Base-by-base conservation (phyloP, 23 tunicate species). In the Botrylloides violaceus region DNA sequence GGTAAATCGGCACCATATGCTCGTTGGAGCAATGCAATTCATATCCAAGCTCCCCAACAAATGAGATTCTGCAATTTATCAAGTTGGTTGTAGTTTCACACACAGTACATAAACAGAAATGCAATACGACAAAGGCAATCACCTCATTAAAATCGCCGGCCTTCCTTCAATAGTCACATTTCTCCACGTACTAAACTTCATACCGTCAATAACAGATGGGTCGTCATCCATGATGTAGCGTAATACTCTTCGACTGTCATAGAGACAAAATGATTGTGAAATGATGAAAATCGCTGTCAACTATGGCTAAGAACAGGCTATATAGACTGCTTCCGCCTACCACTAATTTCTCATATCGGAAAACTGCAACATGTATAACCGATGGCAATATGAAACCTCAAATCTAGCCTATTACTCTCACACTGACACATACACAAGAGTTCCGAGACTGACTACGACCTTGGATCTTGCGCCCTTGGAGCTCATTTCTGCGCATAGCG, bases 1-100 rank as follows among this genome's bases (percentile, higher is more conserved):
- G 76, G 66, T 86, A 86, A 27, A 86, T 68, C 38, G 23, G 29
- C 21, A 43, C 38, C 7, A 77, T 65, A 63, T 86, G 76, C 24
- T 79, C 61, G 38, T 57, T 79, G 9, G 76, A 35, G 37, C 79
- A 72, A 37, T 80, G 84, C 19, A 86, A 4, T 49, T 86, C 94
- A 33, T 37, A 86, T n/a, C 94, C 94, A 29, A 86, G 65, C 36
- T 86, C 94, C 9, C 94, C 94, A 66, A 86, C 94, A 66, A 86
- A 86, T 9, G 94, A 86, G 48, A 79, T 32, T 66, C 94, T 86
- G 50, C 3, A 7, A 64, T 31, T 18, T 36, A 34, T 35, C 59
- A 30, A 0, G 15, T 24, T 19, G 19, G 18, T 31, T 18, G 58
- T 0, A 20, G 57, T 0, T 47, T 12, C 12, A 47, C 55, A 18